Evolutionary conservation across 1,140 invertebrate genomes (phyloP).

Genomic region (Asbolus verrucosus): DNA sequence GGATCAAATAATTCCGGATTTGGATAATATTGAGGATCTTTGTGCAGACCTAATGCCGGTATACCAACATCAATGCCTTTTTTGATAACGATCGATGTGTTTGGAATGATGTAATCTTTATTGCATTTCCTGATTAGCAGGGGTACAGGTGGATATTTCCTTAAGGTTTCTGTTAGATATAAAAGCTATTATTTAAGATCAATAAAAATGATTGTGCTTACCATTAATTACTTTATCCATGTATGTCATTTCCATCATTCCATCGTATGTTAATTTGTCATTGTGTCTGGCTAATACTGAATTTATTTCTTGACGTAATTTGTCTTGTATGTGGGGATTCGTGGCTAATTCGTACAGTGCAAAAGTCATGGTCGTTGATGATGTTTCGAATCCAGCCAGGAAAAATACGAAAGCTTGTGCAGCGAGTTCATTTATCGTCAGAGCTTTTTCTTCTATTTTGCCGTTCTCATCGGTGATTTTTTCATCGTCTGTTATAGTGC

Average conservation of each 20-base stretch:
- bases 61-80: slow-evolving; percentile 72
- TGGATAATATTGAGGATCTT: slow-evolving; percentile 70
- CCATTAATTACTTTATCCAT: slow-evolving; percentile 66
- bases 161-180: slow-evolving; percentile 68
- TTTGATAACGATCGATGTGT: slow-evolving; percentile 62
- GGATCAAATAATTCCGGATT: slow-evolving; percentile 78
- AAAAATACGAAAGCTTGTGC: slow-evolving; percentile 72
- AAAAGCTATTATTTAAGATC: neutral
- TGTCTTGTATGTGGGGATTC: slow-evolving; percentile 70
- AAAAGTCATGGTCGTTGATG: slow-evolving; percentile 69
- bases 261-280: slow-evolving; percentile 65
- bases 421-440: slow-evolving; percentile 62
- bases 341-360: slow-evolving; percentile 69
- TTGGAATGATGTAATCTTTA: slow-evolving; percentile 65
- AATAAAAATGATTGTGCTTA: slow-evolving; percentile 53
- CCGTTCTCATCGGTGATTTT: slow-evolving; percentile 29
- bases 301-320: slow-evolving; percentile 71
- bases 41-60: slow-evolving; percentile 72
- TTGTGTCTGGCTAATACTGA: slow-evolving; percentile 64
- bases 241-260: slow-evolving; percentile 66
- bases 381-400: slow-evolving; percentile 73
- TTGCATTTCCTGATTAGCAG: slow-evolving; percentile 67
- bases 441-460: slow-evolving; percentile 47
- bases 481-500: slow-evolving; percentile 63
- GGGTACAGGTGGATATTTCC: slow-evolving; percentile 68